Conservation (phyloP, 2,113 vertebrate species). For the Colinus virginianus region DNA sequence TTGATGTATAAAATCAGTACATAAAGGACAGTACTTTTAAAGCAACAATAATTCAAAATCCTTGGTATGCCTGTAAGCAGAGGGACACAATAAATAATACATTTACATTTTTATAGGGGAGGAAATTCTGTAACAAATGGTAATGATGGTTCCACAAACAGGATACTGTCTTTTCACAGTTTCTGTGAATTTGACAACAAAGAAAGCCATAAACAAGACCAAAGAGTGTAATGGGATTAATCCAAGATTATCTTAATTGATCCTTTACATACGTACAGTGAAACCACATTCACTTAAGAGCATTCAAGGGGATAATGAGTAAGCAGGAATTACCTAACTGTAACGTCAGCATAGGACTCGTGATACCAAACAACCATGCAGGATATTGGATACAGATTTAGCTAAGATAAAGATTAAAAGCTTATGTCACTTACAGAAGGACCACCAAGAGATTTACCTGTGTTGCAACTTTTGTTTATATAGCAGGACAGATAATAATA, state of each 20-base stretch:
- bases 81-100: background rate
- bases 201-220: slow-evolving; percentile 28
- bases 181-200: background rate
- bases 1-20: background rate
- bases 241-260: slow-evolving; percentile 67
- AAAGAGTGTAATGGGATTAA: slow-evolving; percentile 56
- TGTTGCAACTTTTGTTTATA: slow-evolving; percentile 21
- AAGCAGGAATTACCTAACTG: slow-evolving; percentile 41
- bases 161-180: background rate
- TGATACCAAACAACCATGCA: background rate
- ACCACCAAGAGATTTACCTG: slow-evolving; percentile 13
- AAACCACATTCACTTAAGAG: slow-evolving; percentile 54
- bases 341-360: background rate
- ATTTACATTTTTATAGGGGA: background rate
- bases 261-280: slow-evolving; percentile 24
- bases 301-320: slow-evolving; percentile 52
- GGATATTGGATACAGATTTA: slow-evolving; percentile 13
- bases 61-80: background rate
- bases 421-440: slow-evolving; percentile 5
- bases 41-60: background rate
- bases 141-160: background rate
- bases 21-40: background rate
- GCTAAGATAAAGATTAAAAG: slow-evolving; percentile 24
- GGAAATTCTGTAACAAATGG: background rate
- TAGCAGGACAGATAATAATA: slow-evolving; percentile 3